Evolutionary conservation across 2,888 invertebrate genomes (phyloP).

Genomic region (Euplagia quadripunctaria): DNA sequence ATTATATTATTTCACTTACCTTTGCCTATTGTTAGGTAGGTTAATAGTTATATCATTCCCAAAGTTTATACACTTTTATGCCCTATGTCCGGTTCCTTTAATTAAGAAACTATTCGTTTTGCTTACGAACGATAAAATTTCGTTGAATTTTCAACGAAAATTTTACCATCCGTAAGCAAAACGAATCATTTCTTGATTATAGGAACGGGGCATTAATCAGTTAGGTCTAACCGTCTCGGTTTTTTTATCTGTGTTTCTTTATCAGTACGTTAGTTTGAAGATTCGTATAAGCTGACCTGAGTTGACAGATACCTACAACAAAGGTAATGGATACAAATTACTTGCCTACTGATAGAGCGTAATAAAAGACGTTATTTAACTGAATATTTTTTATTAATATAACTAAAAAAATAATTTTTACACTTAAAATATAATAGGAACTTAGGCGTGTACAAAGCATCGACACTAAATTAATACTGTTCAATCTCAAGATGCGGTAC

Average conservation of each 20-base stretch:
- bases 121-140: no score
- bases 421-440: constrained; percentile 45
- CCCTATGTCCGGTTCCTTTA: no score
- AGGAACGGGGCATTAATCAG: no score
- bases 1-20: neutral
- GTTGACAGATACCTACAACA: neutral
- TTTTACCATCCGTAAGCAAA: no score
- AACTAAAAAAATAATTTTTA: constrained; percentile 13
- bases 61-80: no score
- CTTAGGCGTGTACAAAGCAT: constrained; percentile 32
- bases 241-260: neutral
- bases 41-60: no score
- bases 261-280: neutral
- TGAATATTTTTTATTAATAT: constrained; percentile 11
- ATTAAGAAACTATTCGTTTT: no score
- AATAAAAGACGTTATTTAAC: constrained; percentile 1
- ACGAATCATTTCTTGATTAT: no score
- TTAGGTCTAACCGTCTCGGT: no score
- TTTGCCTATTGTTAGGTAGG: no score
- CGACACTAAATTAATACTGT: constrained; percentile 45
- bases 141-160: no score
- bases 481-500: constrained; percentile 30
- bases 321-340: neutral
- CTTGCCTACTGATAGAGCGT: neutral
- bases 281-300: neutral